phyloP scores from a whole-genome alignment of 1,140 invertebrate genomes.

The Achroia grisella region DNA sequence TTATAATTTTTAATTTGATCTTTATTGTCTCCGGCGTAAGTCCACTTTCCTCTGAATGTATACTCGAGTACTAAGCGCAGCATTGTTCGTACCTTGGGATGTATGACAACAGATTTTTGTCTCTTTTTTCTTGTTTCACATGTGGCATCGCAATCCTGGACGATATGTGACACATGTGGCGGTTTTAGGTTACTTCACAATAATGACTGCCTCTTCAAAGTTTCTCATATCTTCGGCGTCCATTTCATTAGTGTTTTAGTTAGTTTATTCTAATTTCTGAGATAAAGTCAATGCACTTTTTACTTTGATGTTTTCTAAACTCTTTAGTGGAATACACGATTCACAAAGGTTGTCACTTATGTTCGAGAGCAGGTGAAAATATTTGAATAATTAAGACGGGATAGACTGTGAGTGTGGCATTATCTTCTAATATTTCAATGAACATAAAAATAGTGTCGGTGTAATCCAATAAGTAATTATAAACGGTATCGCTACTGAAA shows the following conservation, averaged over 20 bases:
- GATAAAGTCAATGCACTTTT: slow-evolving; percentile 42
- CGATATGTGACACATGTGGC: slow-evolving; percentile 70
- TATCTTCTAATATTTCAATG: not conserved
- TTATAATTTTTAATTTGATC: slow-evolving; percentile 18
- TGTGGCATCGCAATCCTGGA: slow-evolving; percentile 69
- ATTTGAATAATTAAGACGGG: not conserved
- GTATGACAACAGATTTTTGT: slow-evolving; percentile 70
- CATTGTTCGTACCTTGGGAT: slow-evolving; percentile 67
- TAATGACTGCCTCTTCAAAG: slow-evolving; percentile 63
- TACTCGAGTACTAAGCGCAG: slow-evolving; percentile 28
- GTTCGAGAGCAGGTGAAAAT: slow-evolving; percentile 42
- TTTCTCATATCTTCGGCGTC: slow-evolving; percentile 53
- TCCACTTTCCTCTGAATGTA: slow-evolving; percentile 24
- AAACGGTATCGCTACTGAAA: slow-evolving; percentile 57
- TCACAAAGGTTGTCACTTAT: slow-evolving; percentile 20
- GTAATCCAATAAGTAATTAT: slow-evolving; percentile 32
- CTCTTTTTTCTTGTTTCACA: slow-evolving; percentile 62
- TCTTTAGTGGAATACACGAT: slow-evolving; percentile 48
- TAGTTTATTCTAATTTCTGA: slow-evolving; percentile 39
- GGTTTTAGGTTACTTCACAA: slow-evolving; percentile 66
- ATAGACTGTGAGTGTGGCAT: not conserved
- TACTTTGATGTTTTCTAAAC: slow-evolving; percentile 50
- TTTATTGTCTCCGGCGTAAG: slow-evolving; percentile 21
- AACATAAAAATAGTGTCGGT: not conserved
- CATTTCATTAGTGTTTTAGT: slow-evolving; percentile 49